Conservation (phyloP, 2,113 vertebrate genomes). For the Motacilla tschutschensis region DNA sequence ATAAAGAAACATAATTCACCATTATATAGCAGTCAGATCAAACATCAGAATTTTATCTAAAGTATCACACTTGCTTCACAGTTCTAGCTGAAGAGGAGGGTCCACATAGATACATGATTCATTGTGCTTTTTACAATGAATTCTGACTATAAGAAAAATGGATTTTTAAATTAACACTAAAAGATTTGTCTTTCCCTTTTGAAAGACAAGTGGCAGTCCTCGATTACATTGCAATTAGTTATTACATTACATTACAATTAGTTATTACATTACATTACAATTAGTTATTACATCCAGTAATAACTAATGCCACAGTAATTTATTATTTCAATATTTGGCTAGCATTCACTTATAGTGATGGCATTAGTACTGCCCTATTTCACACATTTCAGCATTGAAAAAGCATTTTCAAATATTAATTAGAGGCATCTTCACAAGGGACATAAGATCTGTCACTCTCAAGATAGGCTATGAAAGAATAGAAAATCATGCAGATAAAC, state of each 20-base stretch:
- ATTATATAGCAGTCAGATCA: not conserved
- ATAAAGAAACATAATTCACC: not conserved
- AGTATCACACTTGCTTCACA: not conserved
- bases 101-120: not conserved
- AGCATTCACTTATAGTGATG: not conserved
- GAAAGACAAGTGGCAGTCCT: not conserved
- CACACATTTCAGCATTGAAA: not conserved
- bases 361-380: not conserved
- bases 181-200: not conserved
- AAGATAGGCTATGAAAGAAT: not conserved
- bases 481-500: not conserved
- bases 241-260: no score
- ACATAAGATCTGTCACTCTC: not conserved
- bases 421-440: not conserved
- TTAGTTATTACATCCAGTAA: no score
- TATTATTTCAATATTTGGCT: not conserved
- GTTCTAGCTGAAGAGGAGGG: not conserved
- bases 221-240: fast-evolving
- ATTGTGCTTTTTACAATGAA: not conserved
- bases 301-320: not conserved
- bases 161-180: not conserved
- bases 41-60: not conserved
- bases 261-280: no score
- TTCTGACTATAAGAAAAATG: not conserved
- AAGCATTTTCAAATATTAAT: not conserved